Base-by-base conservation (phyloP, 2,888 invertebrate genomes). In the Mimumesa dahlbomi region DNA sequence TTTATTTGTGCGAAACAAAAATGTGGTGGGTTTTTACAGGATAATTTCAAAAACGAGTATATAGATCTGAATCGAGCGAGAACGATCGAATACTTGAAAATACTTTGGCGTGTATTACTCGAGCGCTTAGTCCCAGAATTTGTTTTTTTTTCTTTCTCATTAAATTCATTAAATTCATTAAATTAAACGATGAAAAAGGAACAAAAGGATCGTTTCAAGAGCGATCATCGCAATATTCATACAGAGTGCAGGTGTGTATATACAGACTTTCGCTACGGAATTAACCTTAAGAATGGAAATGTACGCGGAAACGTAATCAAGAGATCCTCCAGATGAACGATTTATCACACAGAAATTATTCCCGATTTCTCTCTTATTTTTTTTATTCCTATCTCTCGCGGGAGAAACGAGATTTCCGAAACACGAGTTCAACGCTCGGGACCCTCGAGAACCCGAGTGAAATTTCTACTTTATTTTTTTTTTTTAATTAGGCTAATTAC, bases 191-290 rank as follows among this genome's bases (percentile, higher is more conserved):
- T 42, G 52, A 49, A 48, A 61, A 58, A 56, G 58, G 67, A 54
- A 45, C 25, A n/a, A 64, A 65, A 64, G 46, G 42, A 40, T 79
- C 68, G 65, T 34, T 48, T 59, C 53, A 63, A 61, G 63, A 53
- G 40, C 68, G 64, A 63, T 45, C 43, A 38, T 68, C 56, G 62
- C 57, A 69, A 59, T 72, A 79, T 66, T 72, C 68, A 63, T 77
- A 77, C 62, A 61, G 69, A 79, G 73, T 76, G 64, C 69, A 73
- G 66, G 70, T 77, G 70, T 80, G 67, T 80, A 77, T 73, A 61
- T 73, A 77, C 80, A 78, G 50, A 77, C 36, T 54, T 56, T 46
- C 54, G 45, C 53, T 69, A 67, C 22, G 53, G 13, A 57, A 63
- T 43, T 61, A 70, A 71, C 19, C 25, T 59, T 59, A 73, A 52